Evolutionary conservation across 1,140 invertebrate species (phyloP).

Genomic region (Sesamia nonagrioides): DNA sequence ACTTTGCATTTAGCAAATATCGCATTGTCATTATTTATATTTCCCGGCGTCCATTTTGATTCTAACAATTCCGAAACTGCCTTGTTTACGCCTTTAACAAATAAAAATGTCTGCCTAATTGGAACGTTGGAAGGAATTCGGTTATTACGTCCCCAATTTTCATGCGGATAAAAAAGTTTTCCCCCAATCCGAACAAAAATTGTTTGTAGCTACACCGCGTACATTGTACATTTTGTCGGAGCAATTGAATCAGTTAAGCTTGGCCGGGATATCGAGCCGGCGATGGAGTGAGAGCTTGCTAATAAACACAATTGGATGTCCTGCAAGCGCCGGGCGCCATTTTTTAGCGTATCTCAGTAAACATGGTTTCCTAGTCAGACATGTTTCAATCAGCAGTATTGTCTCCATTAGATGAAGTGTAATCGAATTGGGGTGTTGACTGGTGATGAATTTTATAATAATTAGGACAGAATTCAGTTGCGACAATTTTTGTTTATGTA

Average conservation of each 20-base stretch:
- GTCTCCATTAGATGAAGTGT: background rate
- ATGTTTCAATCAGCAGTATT: slow-evolving; percentile 26
- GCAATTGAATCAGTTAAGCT: slow-evolving; percentile 33
- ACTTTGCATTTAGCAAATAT: slow-evolving; percentile 62
- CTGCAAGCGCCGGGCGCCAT: background rate
- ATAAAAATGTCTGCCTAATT: slow-evolving; percentile 2
- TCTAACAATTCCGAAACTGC: background rate
- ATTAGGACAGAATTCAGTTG: too few species aligned
- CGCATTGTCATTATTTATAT: slow-evolving; percentile 48
- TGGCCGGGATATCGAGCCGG: slow-evolving; percentile 13
- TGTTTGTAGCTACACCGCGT: slow-evolving; percentile 5
- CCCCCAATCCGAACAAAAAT: background rate
- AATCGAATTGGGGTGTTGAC: background rate
- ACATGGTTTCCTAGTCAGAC: background rate
- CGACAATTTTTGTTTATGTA: too few species aligned
- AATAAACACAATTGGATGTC: slow-evolving; percentile 37
- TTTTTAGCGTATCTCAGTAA: slow-evolving; percentile 19
- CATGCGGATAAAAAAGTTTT: background rate
- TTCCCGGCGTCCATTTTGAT: slow-evolving; percentile 42
- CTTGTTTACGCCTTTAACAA: background rate
- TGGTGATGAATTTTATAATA: too few species aligned
- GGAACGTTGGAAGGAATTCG: slow-evolving; percentile 7
- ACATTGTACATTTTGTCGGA: slow-evolving; percentile 2
- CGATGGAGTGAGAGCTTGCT: slow-evolving; percentile 22
- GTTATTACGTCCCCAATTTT: slow-evolving; percentile 13